These are phyloP conservation scores for Heliconius congener DNA, from an alignment of 1,140 invertebrate genomes.

Conservation along the genomic window DNA sequence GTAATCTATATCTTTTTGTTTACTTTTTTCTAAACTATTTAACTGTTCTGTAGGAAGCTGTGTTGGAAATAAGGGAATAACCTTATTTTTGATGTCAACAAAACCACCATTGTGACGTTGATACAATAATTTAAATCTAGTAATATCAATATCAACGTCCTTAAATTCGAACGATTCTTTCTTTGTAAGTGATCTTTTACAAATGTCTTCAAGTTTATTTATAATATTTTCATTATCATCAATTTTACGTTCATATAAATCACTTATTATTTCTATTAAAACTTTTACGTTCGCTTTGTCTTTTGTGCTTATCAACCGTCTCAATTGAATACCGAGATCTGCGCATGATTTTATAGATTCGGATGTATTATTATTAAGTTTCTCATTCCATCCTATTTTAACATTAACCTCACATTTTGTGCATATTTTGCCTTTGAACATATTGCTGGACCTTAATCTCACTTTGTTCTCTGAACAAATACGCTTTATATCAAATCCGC, in stretches of 20 bases:
- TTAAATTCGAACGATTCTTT: constrained; percentile 43
- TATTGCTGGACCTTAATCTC: constrained; percentile 62
- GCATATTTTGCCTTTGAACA: constrained; percentile 61
- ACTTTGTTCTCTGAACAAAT: constrained; percentile 59
- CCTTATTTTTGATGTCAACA: constrained; percentile 53
- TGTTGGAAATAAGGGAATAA: constrained; percentile 57
- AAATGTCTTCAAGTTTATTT: constrained; percentile 51
- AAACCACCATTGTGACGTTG: constrained; percentile 61
- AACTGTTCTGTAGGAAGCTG: constrained; percentile 72
- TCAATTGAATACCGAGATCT: constrained; percentile 36
- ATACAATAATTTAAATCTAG: constrained; percentile 61
- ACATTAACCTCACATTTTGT: constrained; percentile 55
- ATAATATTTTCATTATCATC: constrained; percentile 51
- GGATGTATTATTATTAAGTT: constrained; percentile 47
- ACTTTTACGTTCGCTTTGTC: constrained; percentile 49
- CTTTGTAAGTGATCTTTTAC: constrained; percentile 45
- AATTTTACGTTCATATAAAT: constrained; percentile 60
- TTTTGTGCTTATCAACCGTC: constrained; percentile 14
- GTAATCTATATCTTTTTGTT: constrained; percentile 45
- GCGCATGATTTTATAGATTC: constrained; percentile 52
- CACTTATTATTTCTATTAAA: constrained; percentile 54
- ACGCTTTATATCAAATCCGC: constrained; percentile 64
- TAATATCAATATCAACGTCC: constrained; percentile 45
- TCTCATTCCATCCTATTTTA: constrained; percentile 65
- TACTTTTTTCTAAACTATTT: constrained; percentile 51